Percentiles rank a stretch among this genome's conserved stretches.
These are phyloP conservation scores for Hemibagrus wyckioides DNA, from an alignment of 2,113 vertebrate genomes.

Conservation along the genomic window DNA sequence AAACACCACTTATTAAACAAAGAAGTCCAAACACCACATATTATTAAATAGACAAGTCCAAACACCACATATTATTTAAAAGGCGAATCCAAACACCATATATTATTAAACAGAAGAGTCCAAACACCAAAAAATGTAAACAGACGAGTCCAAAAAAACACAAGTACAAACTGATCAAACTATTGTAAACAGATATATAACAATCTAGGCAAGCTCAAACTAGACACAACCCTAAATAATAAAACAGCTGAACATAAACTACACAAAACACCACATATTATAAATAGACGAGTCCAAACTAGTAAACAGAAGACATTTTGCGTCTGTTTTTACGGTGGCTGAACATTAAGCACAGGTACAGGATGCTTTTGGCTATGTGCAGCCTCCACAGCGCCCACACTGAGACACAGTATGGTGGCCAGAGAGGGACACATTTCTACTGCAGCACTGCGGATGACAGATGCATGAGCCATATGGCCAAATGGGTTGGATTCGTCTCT, in stretches of 20 bases:
- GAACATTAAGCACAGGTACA: conserved; percentile 10
- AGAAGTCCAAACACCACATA: not conserved
- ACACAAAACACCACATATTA: not conserved
- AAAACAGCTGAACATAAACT: not conserved
- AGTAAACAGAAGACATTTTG: not conserved
- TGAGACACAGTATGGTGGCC: conserved; percentile 38
- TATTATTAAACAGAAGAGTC: too few relatives aligned
- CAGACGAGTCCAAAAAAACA: not conserved
- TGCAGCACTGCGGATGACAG: conserved; percentile 47
- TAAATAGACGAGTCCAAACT: not conserved
- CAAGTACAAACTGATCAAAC: not conserved
- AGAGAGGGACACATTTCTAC: conserved; percentile 35
- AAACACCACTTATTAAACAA: too few relatives aligned
- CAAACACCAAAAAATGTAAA: not conserved
- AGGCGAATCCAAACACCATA: not conserved
- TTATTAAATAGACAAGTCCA: not conserved
- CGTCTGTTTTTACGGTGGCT: not conserved
- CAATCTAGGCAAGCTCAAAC: not conserved
- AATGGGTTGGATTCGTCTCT: conserved; percentile 37
- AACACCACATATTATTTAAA: not conserved
- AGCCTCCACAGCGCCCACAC: conserved; percentile 1
- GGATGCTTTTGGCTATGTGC: not conserved
- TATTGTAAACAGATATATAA: too few relatives aligned
- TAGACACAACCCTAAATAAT: too few relatives aligned
- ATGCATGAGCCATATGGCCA: conserved; percentile 53